These are phyloP conservation scores for Anthopleura sola DNA, from an alignment of 64 coral and sea anemone species.

Conservation along the genomic window DNA sequence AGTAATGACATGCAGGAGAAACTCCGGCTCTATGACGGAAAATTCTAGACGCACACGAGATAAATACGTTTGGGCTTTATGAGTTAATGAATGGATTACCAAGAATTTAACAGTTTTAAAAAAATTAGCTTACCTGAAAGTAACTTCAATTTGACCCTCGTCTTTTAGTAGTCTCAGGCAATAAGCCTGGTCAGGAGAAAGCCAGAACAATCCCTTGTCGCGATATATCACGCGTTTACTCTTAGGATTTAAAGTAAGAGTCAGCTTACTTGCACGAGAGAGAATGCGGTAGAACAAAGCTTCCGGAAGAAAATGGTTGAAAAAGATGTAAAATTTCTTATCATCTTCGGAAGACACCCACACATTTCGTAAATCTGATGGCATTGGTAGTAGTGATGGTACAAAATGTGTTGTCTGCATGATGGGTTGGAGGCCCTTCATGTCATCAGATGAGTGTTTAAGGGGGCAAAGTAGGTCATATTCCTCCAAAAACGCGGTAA, in stretches of 20 bases:
- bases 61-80: no score
- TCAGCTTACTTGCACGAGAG: constrained; percentile 49
- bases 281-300: constrained; percentile 49
- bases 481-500: constrained; percentile 40
- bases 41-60: no score
- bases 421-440: background rate
- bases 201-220: constrained; percentile 59
- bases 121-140: constrained; percentile 1
- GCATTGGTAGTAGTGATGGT: constrained; percentile 31
- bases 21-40: no score
- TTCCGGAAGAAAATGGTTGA: constrained; percentile 58
- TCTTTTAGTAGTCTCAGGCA: constrained; percentile 42
- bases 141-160: constrained; percentile 51
- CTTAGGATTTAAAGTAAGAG: background rate
- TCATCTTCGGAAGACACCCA: constrained; percentile 39
- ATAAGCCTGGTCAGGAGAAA: constrained; percentile 33
- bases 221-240: background rate
- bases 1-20: no score
- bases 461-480: constrained; percentile 44
- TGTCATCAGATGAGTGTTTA: background rate
- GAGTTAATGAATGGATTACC: no score
- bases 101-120: no score
- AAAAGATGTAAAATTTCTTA: constrained; percentile 43
- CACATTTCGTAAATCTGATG: constrained; percentile 20
- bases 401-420: constrained; percentile 49